These are phyloP conservation scores for Abrostola triplasia DNA, from an alignment of 2,888 invertebrate genomes.

Conservation along the genomic window DNA sequence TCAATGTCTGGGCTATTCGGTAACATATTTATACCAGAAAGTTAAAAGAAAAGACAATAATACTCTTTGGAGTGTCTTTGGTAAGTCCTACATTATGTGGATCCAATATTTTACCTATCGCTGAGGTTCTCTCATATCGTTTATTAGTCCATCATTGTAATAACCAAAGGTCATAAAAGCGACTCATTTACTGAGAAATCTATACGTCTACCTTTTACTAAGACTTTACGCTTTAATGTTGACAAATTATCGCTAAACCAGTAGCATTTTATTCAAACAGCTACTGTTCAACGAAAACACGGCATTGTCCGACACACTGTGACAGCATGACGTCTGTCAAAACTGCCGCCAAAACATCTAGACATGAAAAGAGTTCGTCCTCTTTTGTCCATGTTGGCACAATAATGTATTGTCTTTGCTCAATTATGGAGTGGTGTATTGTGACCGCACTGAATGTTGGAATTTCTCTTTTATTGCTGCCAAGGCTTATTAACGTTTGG, in stretches of 20 bases:
- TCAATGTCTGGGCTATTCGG: slow-evolving; percentile 9
- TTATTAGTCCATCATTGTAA: too few relatives aligned
- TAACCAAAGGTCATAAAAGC: not conserved
- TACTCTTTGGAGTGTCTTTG: too few relatives aligned
- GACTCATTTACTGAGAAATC: slow-evolving; percentile 21
- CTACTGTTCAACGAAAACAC: slow-evolving; percentile 62
- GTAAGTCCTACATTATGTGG: too few relatives aligned
- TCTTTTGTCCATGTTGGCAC: slow-evolving; percentile 71
- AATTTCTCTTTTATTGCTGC: slow-evolving; percentile 81
- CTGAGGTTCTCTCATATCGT: too few relatives aligned
- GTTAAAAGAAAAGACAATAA: too few relatives aligned
- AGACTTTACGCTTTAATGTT: slow-evolving; percentile 75
- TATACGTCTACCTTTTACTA: slow-evolving; percentile 15
- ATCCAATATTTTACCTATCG: too few relatives aligned
- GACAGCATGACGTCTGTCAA: slow-evolving; percentile 78
- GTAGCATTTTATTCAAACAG: slow-evolving; percentile 75
- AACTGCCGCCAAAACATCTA: slow-evolving; percentile 77
- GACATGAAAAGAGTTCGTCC: slow-evolving; percentile 64
- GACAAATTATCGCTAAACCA: slow-evolving; percentile 73
- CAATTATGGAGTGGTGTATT: slow-evolving; percentile 83
- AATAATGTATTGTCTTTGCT: slow-evolving; percentile 82
- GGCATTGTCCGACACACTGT: slow-evolving; percentile 67
- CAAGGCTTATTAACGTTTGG: slow-evolving; percentile 60
- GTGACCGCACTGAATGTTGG: slow-evolving; percentile 69
- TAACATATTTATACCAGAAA: too few relatives aligned